phyloP scores from a whole-genome alignment of 2,113 vertebrate species.

The Solea solea region DNA sequence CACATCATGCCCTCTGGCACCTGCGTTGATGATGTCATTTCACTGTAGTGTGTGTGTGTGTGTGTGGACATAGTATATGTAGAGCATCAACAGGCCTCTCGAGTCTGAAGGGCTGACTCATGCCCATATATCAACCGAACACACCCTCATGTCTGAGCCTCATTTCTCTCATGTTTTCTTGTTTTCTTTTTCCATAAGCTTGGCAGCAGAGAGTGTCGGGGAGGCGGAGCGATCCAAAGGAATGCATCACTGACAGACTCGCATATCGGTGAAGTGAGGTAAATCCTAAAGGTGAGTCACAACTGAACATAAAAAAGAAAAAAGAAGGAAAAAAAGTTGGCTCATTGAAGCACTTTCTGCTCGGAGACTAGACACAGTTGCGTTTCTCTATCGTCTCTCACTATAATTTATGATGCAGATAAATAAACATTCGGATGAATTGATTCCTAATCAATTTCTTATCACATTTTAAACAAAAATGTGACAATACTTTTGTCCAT shows the following conservation, averaged over 20 bases:
- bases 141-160: slow-evolving; percentile 52
- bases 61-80: slow-evolving; percentile 11
- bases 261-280: slow-evolving; percentile 52
- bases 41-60: background rate
- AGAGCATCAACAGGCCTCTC: slow-evolving; percentile 45
- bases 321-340: background rate
- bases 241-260: slow-evolving; percentile 52
- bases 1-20: slow-evolving; percentile 32
- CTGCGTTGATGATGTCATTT: slow-evolving; percentile 40
- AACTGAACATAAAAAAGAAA: background rate
- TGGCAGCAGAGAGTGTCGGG: slow-evolving; percentile 47
- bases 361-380: background rate
- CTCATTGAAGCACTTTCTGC: background rate
- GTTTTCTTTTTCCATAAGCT: slow-evolving; percentile 64
- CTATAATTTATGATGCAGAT: no score
- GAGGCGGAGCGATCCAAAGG: slow-evolving; percentile 47
- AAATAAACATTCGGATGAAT: no score
- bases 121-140: slow-evolving; percentile 59
- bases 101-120: slow-evolving; percentile 57
- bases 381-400: background rate
- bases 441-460: no score
- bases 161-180: slow-evolving; percentile 60
- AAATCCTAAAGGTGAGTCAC: slow-evolving; percentile 62
- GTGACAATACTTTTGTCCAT: no score
- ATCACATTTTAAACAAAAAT: no score